Base-by-base conservation (phyloP, 2,113 vertebrate species). In the Pao palembangensis region DNA sequence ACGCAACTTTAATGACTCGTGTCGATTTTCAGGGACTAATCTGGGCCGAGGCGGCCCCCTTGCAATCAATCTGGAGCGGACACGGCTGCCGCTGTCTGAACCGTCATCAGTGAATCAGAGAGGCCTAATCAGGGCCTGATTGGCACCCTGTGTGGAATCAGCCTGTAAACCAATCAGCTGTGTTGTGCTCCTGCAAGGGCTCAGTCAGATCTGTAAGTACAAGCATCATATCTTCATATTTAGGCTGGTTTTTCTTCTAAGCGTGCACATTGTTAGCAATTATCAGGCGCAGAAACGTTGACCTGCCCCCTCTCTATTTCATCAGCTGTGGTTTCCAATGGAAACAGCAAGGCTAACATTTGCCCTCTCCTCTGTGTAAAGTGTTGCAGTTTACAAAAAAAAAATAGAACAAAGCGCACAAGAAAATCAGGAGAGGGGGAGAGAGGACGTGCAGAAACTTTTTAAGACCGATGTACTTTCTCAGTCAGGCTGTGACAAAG, bases 321-420 rank as follows among this genome's bases (percentile, higher is more conserved):
- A 76, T 66, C 64, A 67, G 73, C 83, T 6, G 71, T 52, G 69
- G 86, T 90, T 84, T 86, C 88, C 84, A 84, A 88, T 89, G 89
- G 82, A 85, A 86, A 88, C 87, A 71, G 83, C 73, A 82, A 76
- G 82, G 79, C 81, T 82, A 84, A 88, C 82, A 79, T 89, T 85
- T 84, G 78, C 81, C 76, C 76, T 85, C 79, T 60, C 71, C 75
- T 86, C 80, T 84, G 85, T 85, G 72, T 79, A 81, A 87, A 82
- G 83, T 85, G 83, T 87, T 78, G 82, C 87, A 74, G 73, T 64
- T 57, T 44, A 11, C 2, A 15, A 17, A 4, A 44, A 64, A 63
- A 7, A 54, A 55, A 67, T 62, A 58, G 61, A 85, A 86, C 79
- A 85, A 84, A 82, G 84, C 69, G 61, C 68, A 72, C 66, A 62